Percentiles rank a stretch among this genome's conserved stretches.
Conservation (phyloP, 2,113 vertebrate species). For the Cryptomyrus ogoouensis region DNA sequence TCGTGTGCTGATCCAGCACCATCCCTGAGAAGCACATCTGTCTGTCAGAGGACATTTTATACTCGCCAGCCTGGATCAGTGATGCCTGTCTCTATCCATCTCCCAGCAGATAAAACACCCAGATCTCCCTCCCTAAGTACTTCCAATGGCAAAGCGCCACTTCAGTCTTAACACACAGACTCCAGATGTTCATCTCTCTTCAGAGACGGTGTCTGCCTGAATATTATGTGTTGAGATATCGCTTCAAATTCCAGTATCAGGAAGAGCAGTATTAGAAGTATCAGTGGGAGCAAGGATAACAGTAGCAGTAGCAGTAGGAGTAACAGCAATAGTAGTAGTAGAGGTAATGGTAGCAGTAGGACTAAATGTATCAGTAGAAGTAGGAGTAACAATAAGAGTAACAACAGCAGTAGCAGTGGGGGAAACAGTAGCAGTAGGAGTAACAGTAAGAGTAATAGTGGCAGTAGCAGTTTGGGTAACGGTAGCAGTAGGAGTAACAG, state of each 20-base stretch:
- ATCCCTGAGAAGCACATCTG: neutral
- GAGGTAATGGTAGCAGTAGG: neutral
- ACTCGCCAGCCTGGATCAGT: constrained; percentile 24
- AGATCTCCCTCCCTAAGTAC: neutral
- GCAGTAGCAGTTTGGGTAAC: too few species aligned
- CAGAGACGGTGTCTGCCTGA: neutral
- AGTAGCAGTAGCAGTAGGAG: neutral
- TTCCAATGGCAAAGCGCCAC: constrained; percentile 17
- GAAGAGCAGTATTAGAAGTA: neutral
- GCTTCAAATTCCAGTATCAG: neutral
- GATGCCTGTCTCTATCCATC: constrained; percentile 20
- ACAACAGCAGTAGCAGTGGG: neutral
- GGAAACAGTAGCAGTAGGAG: neutral
- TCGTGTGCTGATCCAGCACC: neutral
- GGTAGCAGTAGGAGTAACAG: neutral
- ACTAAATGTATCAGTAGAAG: neutral
- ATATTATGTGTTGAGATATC: neutral
- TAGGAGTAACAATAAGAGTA: neutral
- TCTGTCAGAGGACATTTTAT: constrained; percentile 3
- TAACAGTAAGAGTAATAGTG: neutral
- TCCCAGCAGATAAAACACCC: constrained; percentile 50
- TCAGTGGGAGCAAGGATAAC: neutral
- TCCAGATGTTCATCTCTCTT: neutral
- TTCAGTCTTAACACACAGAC: neutral
- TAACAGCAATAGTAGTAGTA: too few species aligned